phyloP scores from a whole-genome alignment of 2,113 vertebrate genomes.

The Leptocoma aspasia region DNA sequence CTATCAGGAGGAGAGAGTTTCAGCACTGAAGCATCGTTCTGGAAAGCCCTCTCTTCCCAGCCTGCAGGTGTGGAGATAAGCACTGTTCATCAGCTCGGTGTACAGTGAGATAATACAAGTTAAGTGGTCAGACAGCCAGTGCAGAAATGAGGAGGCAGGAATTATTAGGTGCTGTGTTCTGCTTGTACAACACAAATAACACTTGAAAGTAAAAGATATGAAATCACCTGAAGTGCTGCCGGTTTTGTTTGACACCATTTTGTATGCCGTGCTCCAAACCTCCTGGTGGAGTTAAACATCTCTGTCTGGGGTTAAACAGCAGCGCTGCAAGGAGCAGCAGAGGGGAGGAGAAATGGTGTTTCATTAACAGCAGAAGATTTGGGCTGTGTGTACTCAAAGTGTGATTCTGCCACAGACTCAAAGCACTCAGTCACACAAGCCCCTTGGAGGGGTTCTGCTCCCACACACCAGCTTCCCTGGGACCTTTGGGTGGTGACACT shows the following conservation, averaged over 20 bases:
- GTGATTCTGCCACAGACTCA: neutral
- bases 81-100: accelerated
- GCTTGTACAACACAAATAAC: neutral
- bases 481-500: accelerated
- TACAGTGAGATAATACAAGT: neutral
- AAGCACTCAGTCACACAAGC: neutral
- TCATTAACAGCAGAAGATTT: neutral
- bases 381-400: neutral
- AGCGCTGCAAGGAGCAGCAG: neutral
- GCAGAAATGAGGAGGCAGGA: neutral
- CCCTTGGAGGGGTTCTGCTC: neutral
- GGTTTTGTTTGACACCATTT: neutral
- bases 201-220: neutral
- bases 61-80: neutral
- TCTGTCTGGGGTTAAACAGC: neutral
- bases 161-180: neutral
- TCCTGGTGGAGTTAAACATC: neutral
- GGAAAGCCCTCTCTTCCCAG: neutral
- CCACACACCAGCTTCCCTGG: no score
- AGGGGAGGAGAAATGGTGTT: neutral
- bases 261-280: neutral
- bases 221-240: neutral
- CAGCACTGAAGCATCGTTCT: neutral
- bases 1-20: neutral
- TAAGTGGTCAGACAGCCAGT: neutral